A percentile compares a stretch with the other conserved stretches of the same genome.
Conservation (phyloP, 2,797 vertebrate genomes). For the Selene dorsalis region DNA sequence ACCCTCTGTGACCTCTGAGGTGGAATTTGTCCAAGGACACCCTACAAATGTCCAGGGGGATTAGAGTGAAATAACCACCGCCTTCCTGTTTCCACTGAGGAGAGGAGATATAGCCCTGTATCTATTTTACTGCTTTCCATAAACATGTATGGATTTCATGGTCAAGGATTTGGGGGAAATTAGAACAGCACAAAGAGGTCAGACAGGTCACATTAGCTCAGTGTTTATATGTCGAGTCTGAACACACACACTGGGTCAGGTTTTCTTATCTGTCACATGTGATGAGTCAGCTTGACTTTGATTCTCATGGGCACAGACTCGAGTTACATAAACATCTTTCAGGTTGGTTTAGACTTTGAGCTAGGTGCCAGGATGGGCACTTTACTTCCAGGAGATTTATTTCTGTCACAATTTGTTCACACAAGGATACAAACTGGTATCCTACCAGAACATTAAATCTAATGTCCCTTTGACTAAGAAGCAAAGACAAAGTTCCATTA, state of each 20-base stretch:
- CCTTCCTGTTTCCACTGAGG: constrained; percentile 51
- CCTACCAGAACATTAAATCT: no score
- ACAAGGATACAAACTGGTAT: background rate
- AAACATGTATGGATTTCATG: constrained; percentile 33
- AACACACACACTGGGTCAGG: constrained; percentile 37
- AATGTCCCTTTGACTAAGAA: background rate
- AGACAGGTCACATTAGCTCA: constrained; percentile 14
- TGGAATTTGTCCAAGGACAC: constrained; percentile 59
- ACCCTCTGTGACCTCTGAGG: constrained; percentile 38
- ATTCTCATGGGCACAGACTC: constrained; percentile 9
- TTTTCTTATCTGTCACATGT: constrained; percentile 23
- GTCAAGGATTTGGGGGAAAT: constrained; percentile 32
- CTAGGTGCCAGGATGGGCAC: constrained; percentile 11
- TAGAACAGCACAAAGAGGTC: constrained; percentile 14
- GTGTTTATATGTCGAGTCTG: background rate
- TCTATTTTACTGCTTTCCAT: constrained; percentile 41
- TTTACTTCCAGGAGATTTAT: background rate
- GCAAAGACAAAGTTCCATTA: background rate
- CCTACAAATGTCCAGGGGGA: constrained; percentile 57
- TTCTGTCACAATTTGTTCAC: background rate
- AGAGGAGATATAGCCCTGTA: constrained; percentile 5
- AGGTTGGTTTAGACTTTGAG: constrained; percentile 35
- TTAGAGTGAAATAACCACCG: constrained; percentile 55
- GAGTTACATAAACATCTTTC: constrained; percentile 48
- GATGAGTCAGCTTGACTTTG: constrained; percentile 16